Evolutionary conservation across 2,888 invertebrate genomes (phyloP).

Genomic region (Zele albiditarsus): DNA sequence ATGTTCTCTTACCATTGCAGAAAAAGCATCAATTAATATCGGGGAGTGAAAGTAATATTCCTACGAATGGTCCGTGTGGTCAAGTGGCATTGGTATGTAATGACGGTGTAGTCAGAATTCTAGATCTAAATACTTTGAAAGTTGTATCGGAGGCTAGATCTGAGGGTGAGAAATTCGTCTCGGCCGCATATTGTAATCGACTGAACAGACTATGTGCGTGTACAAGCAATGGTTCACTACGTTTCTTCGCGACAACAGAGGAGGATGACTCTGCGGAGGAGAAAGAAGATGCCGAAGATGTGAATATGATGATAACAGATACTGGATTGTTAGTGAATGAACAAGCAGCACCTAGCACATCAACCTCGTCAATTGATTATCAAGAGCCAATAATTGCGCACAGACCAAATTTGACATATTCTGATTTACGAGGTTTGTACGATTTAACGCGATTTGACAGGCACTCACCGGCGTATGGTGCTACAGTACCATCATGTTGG

Average conservation of each 20-base stretch:
- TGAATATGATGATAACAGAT: conserved; percentile 65
- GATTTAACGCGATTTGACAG: conserved; percentile 85
- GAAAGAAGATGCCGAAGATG: conserved; percentile 80
- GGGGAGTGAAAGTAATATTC: conserved; percentile 31
- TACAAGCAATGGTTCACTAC: conserved; percentile 85
- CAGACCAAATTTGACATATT: conserved; percentile 75
- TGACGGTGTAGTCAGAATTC: conserved; percentile 83
- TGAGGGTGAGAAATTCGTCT: conserved; percentile 83
- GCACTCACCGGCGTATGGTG: conserved; percentile 82
- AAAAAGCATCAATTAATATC: conserved; percentile 58
- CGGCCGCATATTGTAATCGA: conserved; percentile 90
- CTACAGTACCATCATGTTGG: conserved; percentile 95
- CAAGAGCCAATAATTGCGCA: conserved; percentile 74
- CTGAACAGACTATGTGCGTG: conserved; percentile 90
- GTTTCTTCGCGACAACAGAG: conserved; percentile 86
- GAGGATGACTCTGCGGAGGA: conserved; percentile 84
- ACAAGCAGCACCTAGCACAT: conserved; percentile 66
- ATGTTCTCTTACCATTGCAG: conserved; percentile 79
- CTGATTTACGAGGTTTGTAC: conserved; percentile 81
- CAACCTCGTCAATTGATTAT: conserved; percentile 61
- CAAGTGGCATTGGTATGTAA: conserved; percentile 83
- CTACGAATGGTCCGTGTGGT: conserved; percentile 66
- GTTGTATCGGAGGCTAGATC: conserved; percentile 81
- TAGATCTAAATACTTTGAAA: conserved; percentile 82
- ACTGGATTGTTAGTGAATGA: conserved; percentile 52